A percentile compares a stretch with the other conserved stretches of the same genome.
These are phyloP conservation scores for Escarpia spicata DNA, from an alignment of 2,888 invertebrate genomes.

Conservation along the genomic window DNA sequence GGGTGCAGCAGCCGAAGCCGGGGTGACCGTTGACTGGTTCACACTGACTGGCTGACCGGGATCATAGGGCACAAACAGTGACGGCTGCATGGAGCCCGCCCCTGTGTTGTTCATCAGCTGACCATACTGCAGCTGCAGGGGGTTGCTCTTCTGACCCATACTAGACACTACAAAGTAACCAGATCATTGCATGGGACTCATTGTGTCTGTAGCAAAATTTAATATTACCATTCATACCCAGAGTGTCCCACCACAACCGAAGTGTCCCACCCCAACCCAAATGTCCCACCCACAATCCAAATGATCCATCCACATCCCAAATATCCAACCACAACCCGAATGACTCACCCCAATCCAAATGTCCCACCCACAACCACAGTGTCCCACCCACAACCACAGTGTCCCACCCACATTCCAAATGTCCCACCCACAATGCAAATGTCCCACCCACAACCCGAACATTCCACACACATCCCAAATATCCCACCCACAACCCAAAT, in stretches of 20 bases:
- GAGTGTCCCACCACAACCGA: not conserved
- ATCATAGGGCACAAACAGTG: conserved; percentile 74
- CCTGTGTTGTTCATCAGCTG: conserved; percentile 40
- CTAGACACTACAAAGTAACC: conserved; percentile 33
- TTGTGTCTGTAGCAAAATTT: not conserved
- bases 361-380: no score
- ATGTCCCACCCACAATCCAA: no score
- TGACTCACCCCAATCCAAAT: no score
- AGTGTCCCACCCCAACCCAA: no score
- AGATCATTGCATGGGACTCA: not conserved
- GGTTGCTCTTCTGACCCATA: conserved; percentile 40
- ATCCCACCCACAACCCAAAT: no score
- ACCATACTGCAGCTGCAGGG: conserved; percentile 40
- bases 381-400: no score
- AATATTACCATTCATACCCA: not conserved
- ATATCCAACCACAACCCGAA: no score
- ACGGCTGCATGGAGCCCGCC: conserved; percentile 48
- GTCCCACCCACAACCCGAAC: no score
- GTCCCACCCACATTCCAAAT: no score
- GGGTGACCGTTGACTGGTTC: conserved; percentile 57
- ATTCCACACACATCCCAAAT: no score
- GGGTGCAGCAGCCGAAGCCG: conserved; percentile 27
- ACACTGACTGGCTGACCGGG: conserved; percentile 60
- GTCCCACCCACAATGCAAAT: no score
- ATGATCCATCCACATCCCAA: no score